These are phyloP conservation scores for Bhutanitis thaidina DNA, from an alignment of 2,888 invertebrate species.

Conservation along the genomic window DNA sequence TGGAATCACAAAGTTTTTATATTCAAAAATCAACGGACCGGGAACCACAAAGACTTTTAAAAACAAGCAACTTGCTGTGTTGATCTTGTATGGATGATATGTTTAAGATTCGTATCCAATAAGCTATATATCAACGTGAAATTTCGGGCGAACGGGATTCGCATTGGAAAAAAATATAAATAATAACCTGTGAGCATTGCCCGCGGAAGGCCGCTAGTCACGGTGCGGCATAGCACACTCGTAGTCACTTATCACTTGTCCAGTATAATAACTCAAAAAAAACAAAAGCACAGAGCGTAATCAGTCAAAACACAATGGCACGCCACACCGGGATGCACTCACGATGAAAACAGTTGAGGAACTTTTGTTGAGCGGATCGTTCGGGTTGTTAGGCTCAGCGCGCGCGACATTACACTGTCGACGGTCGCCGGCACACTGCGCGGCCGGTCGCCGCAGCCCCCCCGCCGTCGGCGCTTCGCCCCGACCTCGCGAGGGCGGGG, in stretches of 20 bases:
- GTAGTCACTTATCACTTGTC: conserved; percentile 75
- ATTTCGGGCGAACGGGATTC: conserved; percentile 39
- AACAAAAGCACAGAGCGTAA: conserved; percentile 52
- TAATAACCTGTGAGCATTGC: conserved; percentile 78
- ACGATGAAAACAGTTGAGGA: conserved; percentile 60
- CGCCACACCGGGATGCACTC: conserved; percentile 55
- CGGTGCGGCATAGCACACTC: conserved; percentile 72
- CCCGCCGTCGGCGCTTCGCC: conserved; percentile 41
- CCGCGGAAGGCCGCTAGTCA: conserved; percentile 74
- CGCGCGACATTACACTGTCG: conserved; percentile 68
- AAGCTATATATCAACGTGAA: background rate
- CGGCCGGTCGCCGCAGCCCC: conserved; percentile 53
- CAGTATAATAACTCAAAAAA: conserved; percentile 65
- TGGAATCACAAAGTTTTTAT: too few species aligned
- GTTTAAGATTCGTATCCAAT: background rate
- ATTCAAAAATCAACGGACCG: too few species aligned
- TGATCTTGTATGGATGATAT: background rate
- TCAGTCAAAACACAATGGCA: conserved; percentile 70
- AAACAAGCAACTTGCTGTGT: too few species aligned
- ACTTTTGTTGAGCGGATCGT: conserved; percentile 67
- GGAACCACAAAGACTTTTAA: too few species aligned
- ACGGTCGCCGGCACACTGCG: conserved; percentile 78
- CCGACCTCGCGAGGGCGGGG: conserved; percentile 52
- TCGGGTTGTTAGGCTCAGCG: conserved; percentile 56
- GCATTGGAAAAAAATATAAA: conserved; percentile 54